Evolutionary conservation across 1,140 invertebrate genomes (phyloP), one percentile per base, ranked within the genome.

Genomic region (Caerostris extrusa): DNA sequence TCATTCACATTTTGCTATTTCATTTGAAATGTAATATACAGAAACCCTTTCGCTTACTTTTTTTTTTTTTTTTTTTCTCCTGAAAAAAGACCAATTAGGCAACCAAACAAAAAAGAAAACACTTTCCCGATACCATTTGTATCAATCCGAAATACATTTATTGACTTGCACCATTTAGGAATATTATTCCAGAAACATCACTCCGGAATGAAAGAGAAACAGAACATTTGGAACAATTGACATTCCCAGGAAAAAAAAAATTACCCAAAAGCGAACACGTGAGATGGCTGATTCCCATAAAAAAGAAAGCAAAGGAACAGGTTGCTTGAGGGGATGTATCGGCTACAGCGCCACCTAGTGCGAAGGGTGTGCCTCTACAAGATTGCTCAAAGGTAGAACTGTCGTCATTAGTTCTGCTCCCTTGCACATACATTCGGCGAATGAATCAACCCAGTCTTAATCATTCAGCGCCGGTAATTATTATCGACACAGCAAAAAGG

Each of bases 321-420:
- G 69, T 77, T 77, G 69, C 34, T 34, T 77, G 34, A 34, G 8
- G 8, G 19, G 50, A 34, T 77, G 50, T 53, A 7, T 5, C 19
- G 34, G 12, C 61, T 67, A 53, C 69, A 77, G 69, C 69, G 69
- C 34, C 69, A 77, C 69, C 69, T 77, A 34, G 69, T 53, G 69
- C 50, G 69, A 77, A 50, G 69, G 69, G 69, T 77, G 69, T 77
- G 69, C 19, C 69, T 4, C 8, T 34, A 77, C 69, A 77, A 77
- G 69, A 77, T 77, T 77, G 69, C 69, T 77, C 69, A 34, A 53
- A 77, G 69, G 69, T 77, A 77, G 69, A 50, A 77, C 69, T 77
- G 69, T 77, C 69, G 19, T 77, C 69, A 77, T 77, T 77, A 53
- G 69, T 53, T 77, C 34, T 10, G 69, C 69, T 77, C 34, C 19